A percentile compares a stretch with the other conserved stretches of the same genome.
phyloP scores from a whole-genome alignment of 2,888 invertebrate species.

The Xiphydria camelus region DNA sequence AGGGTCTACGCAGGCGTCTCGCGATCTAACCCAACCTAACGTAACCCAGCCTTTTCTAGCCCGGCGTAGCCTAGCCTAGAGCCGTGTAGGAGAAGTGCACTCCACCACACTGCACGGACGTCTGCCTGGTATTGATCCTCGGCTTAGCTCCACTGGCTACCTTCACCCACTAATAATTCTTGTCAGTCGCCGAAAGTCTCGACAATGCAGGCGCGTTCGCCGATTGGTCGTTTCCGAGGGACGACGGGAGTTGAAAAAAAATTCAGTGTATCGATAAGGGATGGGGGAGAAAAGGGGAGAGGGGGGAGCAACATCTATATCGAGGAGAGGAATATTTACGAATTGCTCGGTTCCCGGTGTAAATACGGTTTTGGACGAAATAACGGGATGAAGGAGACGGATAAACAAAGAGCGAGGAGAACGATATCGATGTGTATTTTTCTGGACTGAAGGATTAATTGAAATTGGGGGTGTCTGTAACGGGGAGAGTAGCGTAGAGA shows the following conservation, averaged over 20 bases:
- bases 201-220: conserved; percentile 34
- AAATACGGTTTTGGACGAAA: too few relatives aligned
- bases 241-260: neutral
- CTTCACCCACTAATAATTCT: conserved; percentile 59
- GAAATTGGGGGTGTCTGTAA: too few relatives aligned
- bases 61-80: conserved; percentile 52
- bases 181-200: conserved; percentile 57
- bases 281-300: too few relatives aligned
- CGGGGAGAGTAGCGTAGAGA: too few relatives aligned
- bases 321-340: too few relatives aligned
- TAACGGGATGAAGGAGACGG: too few relatives aligned
- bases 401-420: too few relatives aligned
- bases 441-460: too few relatives aligned
- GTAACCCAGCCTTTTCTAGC: conserved; percentile 37
- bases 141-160: conserved; percentile 57
- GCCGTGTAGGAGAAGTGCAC: conserved; percentile 54
- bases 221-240: conserved; percentile 7
- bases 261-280: too few relatives aligned
- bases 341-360: too few relatives aligned
- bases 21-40: conserved; percentile 53
- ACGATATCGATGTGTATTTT: too few relatives aligned
- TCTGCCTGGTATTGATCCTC: conserved; percentile 58
- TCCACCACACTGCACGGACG: conserved; percentile 55
- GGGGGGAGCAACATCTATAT: too few relatives aligned
- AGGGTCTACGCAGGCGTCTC: conserved; percentile 52